Conservation (phyloP, 92 coral and sea anemone species). For the Umimayanthus kanabou region DNA sequence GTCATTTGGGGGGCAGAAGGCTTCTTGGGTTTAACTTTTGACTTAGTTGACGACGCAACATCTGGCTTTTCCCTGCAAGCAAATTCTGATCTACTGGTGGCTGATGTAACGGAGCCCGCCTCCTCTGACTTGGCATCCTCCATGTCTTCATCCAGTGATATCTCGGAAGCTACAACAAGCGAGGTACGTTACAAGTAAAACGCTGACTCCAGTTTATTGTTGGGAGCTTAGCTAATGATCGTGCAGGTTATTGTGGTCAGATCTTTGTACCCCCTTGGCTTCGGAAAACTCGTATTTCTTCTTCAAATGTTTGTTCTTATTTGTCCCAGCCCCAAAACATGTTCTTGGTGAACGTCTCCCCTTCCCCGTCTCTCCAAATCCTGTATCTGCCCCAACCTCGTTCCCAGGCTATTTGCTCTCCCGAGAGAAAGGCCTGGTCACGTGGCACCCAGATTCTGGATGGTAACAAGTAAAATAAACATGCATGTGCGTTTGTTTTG, state of each 20-base stretch:
- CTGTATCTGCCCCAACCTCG: too few species aligned
- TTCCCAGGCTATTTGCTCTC: too few species aligned
- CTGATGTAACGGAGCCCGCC: conserved; percentile 10
- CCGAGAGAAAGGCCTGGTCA: too few species aligned
- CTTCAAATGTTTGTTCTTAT: too few species aligned
- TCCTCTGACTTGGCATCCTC: conserved; percentile 42
- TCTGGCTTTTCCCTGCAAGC: conserved; percentile 9
- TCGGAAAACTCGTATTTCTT: too few species aligned
- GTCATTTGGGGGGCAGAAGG: conserved; percentile 27
- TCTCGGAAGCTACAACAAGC: conserved; percentile 9
- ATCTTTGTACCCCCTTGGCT: background rate
- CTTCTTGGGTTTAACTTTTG: conserved; percentile 23
- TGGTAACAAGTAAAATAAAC: too few species aligned
- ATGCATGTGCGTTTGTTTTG: too few species aligned
- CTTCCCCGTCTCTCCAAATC: too few species aligned
- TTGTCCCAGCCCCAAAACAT: too few species aligned
- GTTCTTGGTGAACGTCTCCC: too few species aligned
- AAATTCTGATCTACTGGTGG: conserved; percentile 13
- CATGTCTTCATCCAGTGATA: conserved; percentile 12
- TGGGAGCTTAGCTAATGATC: background rate
- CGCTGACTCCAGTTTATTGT: background rate
- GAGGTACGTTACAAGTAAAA: background rate
- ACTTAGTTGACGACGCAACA: background rate
- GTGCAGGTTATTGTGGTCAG: background rate
- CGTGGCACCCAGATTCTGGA: too few species aligned